These are phyloP conservation scores for Henricia sp. DNA, from an alignment of 53 echinoderm and acorn worm genomes.

Conservation along the genomic window DNA sequence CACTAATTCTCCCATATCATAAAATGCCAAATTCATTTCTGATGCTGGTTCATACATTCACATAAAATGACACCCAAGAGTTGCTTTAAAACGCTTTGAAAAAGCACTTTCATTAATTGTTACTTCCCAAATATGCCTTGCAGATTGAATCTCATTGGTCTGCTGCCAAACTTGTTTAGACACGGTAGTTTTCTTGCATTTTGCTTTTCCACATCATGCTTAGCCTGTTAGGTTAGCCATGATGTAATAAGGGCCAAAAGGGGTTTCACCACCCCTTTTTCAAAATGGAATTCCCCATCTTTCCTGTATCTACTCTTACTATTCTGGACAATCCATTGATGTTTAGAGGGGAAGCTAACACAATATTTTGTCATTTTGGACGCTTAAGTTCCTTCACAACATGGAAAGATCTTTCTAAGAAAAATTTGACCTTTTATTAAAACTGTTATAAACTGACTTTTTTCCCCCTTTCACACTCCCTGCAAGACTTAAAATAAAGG, in stretches of 20 bases:
- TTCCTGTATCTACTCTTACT: background rate
- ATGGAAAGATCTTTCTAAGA: slow-evolving; percentile 14
- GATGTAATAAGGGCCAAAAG: background rate
- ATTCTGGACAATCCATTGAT: background rate
- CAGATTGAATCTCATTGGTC: background rate
- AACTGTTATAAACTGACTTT: background rate
- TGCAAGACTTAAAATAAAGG: slow-evolving; percentile 15
- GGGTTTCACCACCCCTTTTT: slow-evolving; percentile 13
- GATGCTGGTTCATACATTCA: too few species aligned
- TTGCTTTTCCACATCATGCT: slow-evolving; percentile 28
- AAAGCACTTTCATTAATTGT: background rate
- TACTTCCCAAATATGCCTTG: background rate
- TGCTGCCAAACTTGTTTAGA: background rate
- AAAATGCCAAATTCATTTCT: too few species aligned
- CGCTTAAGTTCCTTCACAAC: slow-evolving; percentile 40
- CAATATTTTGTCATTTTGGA: background rate
- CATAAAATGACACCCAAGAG: too few species aligned
- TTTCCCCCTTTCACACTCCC: background rate
- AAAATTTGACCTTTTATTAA: background rate
- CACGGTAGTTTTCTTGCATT: slow-evolving; percentile 32
- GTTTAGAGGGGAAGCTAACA: slow-evolving; percentile 9
- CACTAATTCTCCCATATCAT: too few species aligned
- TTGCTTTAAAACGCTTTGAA: background rate
- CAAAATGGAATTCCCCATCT: background rate
- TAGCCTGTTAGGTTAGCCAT: slow-evolving; percentile 55